These are phyloP conservation scores for Fistularia tabacaria DNA, from an alignment of 2,797 vertebrate species.

Conservation along the genomic window DNA sequence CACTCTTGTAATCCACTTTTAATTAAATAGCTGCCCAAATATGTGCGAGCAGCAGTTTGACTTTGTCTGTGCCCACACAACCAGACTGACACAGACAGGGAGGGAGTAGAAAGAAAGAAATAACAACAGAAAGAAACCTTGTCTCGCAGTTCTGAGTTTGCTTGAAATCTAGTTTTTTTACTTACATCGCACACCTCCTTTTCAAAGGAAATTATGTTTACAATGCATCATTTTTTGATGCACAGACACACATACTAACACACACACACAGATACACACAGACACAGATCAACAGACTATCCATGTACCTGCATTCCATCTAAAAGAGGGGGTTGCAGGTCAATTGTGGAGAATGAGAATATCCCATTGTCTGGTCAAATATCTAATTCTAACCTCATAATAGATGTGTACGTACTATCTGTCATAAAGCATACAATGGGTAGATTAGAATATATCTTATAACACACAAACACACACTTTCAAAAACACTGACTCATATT, in stretches of 20 bases:
- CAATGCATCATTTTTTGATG: slow-evolving; percentile 21
- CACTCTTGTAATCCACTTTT: slow-evolving; percentile 95
- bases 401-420: slow-evolving; percentile 71
- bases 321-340: slow-evolving; percentile 36
- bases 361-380: slow-evolving; percentile 74
- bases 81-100: slow-evolving; percentile 72
- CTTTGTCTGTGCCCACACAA: slow-evolving; percentile 90
- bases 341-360: slow-evolving; percentile 67
- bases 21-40: slow-evolving; percentile 97
- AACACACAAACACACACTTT: slow-evolving; percentile 35
- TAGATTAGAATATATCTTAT: slow-evolving; percentile 69
- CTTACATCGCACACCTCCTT: slow-evolving; percentile 16
- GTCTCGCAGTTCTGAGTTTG: slow-evolving; percentile 13
- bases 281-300: slow-evolving; percentile 19
- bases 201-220: slow-evolving; percentile 42
- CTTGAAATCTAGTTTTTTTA: slow-evolving; percentile 26
- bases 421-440: slow-evolving; percentile 57
- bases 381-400: slow-evolving; percentile 72
- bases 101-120: slow-evolving; percentile 14
- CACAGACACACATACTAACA: slow-evolving; percentile 1
- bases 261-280: slow-evolving; percentile 26
- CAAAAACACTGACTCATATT: slow-evolving; percentile 29
- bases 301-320: neutral
- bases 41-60: slow-evolving; percentile 94
- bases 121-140: slow-evolving; percentile 2